Conservation (phyloP, 1,140 invertebrate genomes). For the Schmidtea mediterranea region DNA sequence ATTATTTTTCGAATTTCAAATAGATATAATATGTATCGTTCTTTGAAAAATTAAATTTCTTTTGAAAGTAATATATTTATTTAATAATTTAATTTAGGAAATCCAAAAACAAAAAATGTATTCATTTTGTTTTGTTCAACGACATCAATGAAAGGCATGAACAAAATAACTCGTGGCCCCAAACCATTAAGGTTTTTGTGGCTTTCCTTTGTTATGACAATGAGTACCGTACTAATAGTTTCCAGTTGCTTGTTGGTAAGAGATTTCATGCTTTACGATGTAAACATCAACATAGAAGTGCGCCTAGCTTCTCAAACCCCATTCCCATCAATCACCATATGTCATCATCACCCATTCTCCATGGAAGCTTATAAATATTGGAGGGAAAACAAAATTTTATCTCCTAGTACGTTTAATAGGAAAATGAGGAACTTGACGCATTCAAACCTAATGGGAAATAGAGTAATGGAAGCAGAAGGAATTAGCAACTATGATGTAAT, state of each 20-base stretch:
- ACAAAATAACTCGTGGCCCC: background rate
- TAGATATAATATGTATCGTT: too few relatives aligned
- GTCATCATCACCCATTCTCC: constrained; percentile 1
- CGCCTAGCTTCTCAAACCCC: background rate
- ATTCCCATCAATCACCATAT: background rate
- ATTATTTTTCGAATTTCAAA: too few relatives aligned
- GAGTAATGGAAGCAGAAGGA: background rate
- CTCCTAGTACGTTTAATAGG: constrained; percentile 1
- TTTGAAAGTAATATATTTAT: too few relatives aligned
- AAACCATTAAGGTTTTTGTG: background rate
- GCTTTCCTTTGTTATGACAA: background rate
- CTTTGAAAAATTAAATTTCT: too few relatives aligned
- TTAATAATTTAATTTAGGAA: too few relatives aligned
- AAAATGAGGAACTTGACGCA: background rate
- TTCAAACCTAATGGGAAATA: background rate
- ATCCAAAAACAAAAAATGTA: too few relatives aligned
- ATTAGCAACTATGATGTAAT: background rate
- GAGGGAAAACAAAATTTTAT: background rate
- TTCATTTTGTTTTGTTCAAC: background rate
- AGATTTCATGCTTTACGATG: background rate
- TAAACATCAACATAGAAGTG: background rate
- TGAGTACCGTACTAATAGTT: background rate
- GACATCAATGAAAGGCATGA: background rate
- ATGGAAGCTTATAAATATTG: background rate
- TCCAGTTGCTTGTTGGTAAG: background rate